phyloP scores from a whole-genome alignment of 2,888 invertebrate species.

The Schizaphis graminum region DNA sequence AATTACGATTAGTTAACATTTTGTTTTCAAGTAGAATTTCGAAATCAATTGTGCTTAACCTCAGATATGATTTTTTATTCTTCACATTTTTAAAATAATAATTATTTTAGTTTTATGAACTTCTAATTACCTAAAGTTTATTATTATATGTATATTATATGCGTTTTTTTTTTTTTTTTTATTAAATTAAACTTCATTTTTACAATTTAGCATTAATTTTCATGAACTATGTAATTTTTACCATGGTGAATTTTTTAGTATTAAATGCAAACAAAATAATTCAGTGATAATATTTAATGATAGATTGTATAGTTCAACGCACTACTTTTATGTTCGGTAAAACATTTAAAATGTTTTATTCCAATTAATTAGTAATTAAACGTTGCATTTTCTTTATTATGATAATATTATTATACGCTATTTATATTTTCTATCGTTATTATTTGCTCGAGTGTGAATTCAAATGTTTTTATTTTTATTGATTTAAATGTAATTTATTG shows the following conservation, averaged over 20 bases:
- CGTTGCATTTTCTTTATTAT: neutral
- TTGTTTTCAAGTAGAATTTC: neutral
- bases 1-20: neutral
- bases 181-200: neutral
- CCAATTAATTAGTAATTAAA: neutral
- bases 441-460: neutral
- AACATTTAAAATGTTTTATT: neutral
- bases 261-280: neutral
- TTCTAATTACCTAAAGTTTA: neutral
- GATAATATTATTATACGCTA: neutral
- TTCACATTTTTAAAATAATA: neutral
- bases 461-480: neutral
- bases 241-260: neutral
- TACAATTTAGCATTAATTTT: neutral
- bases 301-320: neutral
- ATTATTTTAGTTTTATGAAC: neutral
- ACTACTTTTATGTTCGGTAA: neutral
- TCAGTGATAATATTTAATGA: neutral
- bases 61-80: neutral
- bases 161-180: neutral
- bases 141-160: neutral
- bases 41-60: neutral
- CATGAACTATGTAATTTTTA: neutral
- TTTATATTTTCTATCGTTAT: neutral
- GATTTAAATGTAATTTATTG: neutral